A percentile compares a stretch with the other conserved stretches of the same genome.
phyloP scores from a whole-genome alignment of 1,140 invertebrate genomes.

The Lethrus apterus region DNA sequence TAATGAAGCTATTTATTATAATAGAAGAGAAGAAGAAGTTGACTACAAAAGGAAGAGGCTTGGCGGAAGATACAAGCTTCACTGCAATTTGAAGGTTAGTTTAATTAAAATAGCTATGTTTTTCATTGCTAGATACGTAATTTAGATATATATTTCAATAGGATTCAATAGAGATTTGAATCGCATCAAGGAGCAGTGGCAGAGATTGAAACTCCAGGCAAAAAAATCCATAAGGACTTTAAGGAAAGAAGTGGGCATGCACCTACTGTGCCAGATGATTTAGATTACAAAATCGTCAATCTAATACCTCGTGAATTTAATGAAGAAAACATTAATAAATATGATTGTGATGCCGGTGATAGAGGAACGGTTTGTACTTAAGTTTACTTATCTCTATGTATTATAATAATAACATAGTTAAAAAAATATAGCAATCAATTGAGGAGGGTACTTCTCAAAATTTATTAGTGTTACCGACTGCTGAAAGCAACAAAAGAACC shows the following conservation, averaged over 20 bases:
- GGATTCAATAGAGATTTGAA: neutral
- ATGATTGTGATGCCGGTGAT: neutral
- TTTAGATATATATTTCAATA: neutral
- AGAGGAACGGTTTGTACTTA: neutral
- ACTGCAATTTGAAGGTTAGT: neutral
- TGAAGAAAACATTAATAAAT: neutral
- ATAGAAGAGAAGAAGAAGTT: neutral
- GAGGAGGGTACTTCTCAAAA: neutral
- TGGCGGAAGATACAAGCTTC: neutral
- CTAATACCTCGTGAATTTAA: neutral
- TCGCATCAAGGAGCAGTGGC: neutral
- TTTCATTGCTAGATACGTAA: neutral
- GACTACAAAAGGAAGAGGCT: neutral
- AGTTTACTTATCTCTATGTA: neutral
- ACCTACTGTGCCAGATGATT: neutral
- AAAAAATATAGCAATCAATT: neutral
- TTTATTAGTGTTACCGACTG: neutral
- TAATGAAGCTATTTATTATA: neutral
- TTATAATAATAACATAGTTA: neutral
- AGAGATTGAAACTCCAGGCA: neutral
- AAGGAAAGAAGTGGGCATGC: neutral
- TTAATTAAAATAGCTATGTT: neutral
- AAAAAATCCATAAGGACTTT: neutral
- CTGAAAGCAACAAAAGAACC: neutral
- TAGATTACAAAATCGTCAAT: neutral